Percentiles rank a stretch among this genome's conserved stretches.
Conservation (phyloP, 2,113 vertebrate genomes). For the Corythornis madagascariensis region DNA sequence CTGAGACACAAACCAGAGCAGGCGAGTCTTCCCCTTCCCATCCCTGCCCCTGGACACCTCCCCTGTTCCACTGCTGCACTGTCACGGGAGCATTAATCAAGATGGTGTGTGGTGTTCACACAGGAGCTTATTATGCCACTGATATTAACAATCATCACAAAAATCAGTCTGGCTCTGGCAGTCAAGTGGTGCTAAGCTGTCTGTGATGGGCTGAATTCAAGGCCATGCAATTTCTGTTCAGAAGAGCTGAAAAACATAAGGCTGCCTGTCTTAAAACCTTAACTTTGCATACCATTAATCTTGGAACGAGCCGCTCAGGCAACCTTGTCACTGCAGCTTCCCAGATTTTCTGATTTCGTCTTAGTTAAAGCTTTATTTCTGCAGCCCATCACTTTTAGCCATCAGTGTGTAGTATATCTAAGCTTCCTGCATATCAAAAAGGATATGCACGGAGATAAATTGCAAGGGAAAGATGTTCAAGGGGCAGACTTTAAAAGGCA, state of each 20-base stretch:
- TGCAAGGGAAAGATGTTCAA: slow-evolving; percentile 36
- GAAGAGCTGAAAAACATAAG: background rate
- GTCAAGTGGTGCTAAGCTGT: background rate
- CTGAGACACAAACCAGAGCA: background rate
- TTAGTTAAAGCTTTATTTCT: slow-evolving; percentile 13
- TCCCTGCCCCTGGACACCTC: background rate
- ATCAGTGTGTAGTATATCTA: background rate
- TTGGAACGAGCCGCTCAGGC: background rate
- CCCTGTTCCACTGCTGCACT: background rate
- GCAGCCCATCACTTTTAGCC: background rate
- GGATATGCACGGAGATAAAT: slow-evolving; percentile 21
- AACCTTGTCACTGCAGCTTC: background rate
- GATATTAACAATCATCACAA: background rate
- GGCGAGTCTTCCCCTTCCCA: background rate
- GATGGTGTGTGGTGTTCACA: background rate
- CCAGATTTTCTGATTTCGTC: slow-evolving; percentile 31
- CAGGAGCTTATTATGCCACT: background rate
- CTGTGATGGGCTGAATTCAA: background rate
- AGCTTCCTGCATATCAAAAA: slow-evolving; percentile 36
- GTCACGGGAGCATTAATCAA: background rate
- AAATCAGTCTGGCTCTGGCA: slow-evolving; percentile 18
- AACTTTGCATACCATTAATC: background rate
- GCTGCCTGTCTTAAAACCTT: slow-evolving; percentile 23
- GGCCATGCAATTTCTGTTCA: background rate
- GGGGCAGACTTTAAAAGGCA: slow-evolving; percentile 46